Evolutionary conservation across 2,797 vertebrate species (phyloP).

Genomic region (Florisuga fusca): DNA sequence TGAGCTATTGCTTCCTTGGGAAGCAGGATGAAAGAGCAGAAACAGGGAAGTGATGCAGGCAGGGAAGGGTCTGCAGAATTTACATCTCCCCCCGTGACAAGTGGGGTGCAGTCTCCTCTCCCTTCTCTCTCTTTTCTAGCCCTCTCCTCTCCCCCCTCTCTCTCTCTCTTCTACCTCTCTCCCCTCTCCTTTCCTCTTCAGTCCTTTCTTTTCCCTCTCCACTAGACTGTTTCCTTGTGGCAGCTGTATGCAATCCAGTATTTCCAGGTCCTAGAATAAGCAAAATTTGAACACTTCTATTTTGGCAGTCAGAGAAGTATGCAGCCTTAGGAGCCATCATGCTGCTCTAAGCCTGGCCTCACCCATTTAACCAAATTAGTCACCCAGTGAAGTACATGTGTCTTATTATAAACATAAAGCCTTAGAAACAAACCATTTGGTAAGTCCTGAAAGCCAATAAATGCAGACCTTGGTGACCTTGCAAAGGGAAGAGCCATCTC

Average conservation of each 20-base stretch:
- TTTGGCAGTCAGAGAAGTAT: background rate
- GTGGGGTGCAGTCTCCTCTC: background rate
- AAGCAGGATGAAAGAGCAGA: background rate
- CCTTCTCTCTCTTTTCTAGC: no score
- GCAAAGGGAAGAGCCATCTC: background rate
- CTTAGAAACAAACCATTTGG: background rate
- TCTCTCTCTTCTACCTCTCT: no score
- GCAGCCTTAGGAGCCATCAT: background rate
- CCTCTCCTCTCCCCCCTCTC: background rate
- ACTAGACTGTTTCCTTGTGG: background rate
- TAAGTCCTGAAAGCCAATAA: background rate
- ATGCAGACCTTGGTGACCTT: rapidly evolving
- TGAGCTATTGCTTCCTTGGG: background rate
- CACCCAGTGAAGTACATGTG: background rate
- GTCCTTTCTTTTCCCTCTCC: background rate
- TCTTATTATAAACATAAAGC: background rate
- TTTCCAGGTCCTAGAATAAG: background rate
- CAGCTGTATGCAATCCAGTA: rapidly evolving
- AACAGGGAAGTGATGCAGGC: background rate
- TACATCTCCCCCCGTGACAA: background rate
- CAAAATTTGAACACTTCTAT: background rate
- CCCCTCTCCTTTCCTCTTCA: no score
- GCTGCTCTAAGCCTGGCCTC: background rate
- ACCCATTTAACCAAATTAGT: background rate
- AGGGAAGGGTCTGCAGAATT: background rate